Percentiles rank a stretch among this genome's conserved stretches.
Conservation (phyloP, 2,113 vertebrate genomes). For the Neotoma lepida region DNA sequence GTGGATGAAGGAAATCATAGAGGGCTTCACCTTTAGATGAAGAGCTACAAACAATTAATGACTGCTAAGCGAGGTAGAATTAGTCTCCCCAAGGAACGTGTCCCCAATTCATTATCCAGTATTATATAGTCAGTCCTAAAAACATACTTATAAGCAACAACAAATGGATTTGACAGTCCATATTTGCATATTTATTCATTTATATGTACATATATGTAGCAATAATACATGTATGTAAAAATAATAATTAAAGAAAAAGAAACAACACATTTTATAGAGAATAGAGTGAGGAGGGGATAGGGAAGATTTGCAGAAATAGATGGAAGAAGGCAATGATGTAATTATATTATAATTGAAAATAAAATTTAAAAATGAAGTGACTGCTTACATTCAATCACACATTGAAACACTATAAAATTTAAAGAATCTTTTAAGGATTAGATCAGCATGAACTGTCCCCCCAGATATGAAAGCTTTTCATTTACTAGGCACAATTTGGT, state of each 20-base stretch:
- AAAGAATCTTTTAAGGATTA: constrained; percentile 19
- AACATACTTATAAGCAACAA: neutral
- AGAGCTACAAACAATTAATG: neutral
- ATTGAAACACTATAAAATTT: neutral
- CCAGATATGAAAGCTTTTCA: constrained; percentile 74
- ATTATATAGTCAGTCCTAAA: neutral
- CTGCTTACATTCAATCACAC: constrained; percentile 42
- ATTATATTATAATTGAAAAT: neutral
- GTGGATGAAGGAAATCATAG: neutral
- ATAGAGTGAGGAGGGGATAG: neutral
- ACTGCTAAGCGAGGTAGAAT: neutral
- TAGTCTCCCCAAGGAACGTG: neutral
- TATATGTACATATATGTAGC: neutral
- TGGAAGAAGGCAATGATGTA: neutral
- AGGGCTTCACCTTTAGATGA: neutral
- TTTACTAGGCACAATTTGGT: constrained; percentile 82
- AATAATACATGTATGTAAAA: neutral
- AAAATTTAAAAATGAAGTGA: neutral
- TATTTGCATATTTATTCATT: neutral
- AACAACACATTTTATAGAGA: neutral
- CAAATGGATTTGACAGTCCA: neutral
- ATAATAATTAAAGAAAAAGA: neutral
- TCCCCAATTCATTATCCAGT: neutral
- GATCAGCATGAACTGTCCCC: neutral
- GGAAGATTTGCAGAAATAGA: neutral